phyloP scores from a whole-genome alignment of 64 coral and sea anemone genomes.

The Astreopora myriophthalma region DNA sequence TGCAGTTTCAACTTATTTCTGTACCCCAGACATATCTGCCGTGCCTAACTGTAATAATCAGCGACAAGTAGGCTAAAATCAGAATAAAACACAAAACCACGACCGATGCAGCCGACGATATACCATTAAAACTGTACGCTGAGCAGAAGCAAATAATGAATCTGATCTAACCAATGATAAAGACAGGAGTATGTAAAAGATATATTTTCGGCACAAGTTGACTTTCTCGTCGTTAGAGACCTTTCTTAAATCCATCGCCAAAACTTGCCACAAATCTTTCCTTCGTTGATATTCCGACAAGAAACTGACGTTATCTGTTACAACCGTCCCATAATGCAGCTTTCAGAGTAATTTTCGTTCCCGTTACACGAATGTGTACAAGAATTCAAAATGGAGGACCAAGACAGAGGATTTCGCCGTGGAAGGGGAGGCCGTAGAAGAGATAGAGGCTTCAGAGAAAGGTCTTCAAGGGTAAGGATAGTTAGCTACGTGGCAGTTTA shows the following conservation, averaged over 20 bases:
- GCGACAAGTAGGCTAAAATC: too few relatives aligned
- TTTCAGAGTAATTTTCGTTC: not conserved
- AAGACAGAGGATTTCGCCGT: constrained; percentile 71
- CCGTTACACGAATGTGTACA: not conserved
- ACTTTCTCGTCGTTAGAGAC: constrained; percentile 97
- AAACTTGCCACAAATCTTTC: too few relatives aligned
- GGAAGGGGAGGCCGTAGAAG: constrained; percentile 74
- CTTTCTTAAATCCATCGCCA: constrained; percentile 90
- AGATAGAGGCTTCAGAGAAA: constrained; percentile 83
- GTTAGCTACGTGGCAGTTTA: not conserved
- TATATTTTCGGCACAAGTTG: constrained; percentile 91
- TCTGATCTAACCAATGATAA: not conserved
- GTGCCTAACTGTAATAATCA: too few relatives aligned
- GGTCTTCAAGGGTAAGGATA: constrained; percentile 55
- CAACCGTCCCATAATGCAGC: not conserved
- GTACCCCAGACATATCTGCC: too few relatives aligned
- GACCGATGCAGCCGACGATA: too few relatives aligned
- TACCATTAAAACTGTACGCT: too few relatives aligned
- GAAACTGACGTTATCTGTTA: not conserved
- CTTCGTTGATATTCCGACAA: too few relatives aligned
- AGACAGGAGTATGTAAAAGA: constrained; percentile 28
- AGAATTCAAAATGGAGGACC: constrained; percentile 86
- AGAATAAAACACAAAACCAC: too few relatives aligned
- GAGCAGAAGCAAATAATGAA: not conserved
- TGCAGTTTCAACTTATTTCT: too few relatives aligned